Base-by-base conservation (phyloP, 53 echinoderm and acorn worm species). In the Paelopatides confundens region DNA sequence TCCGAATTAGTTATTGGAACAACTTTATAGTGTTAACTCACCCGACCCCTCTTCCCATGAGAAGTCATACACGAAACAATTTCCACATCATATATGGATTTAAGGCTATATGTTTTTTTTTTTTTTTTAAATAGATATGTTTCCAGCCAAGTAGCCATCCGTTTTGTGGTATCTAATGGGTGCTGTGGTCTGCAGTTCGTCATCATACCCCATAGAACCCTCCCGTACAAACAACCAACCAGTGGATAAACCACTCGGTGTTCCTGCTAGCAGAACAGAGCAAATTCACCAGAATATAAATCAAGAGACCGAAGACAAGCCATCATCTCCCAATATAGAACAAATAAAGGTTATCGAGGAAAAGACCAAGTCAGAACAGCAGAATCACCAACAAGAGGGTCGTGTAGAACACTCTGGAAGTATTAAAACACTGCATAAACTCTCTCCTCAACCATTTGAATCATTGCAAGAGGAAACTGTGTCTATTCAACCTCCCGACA, bases 141-240 rank as follows among this genome's bases (percentile, higher is more conserved):
- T 79, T 79, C 79, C 79, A 53, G 52, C 33, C 26, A 79, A 31
- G 24, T 52, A 17, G 58, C 15, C 21, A 23, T 58, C 51, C 17
- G 18, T 50, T 49, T 26, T 17, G 79, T 52, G 33, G 51, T 79
- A 27, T 79, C 84, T 83, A 83, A 83, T 83, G 84, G 84, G 84
- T 83, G 84, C 84, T 38, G 84, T 83, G 29, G 81, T 81, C 6
- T 83, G 84, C 33, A 39, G 84, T n/a, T 83, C 84, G 40, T 50
- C 79, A 29, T 3, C 84, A 39, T 40, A 63, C 47, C 84, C 84
- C 65, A 30, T 83, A 38, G 63, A 63, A 65, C 63, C 84, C 84
- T 63, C 84, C 84, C 84, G 62, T 62, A 33, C 24, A 27, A 30
- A 79, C 79, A 31, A 30, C 68, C 32, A 67, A 30, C 68, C 68